Conservation (phyloP, 30 jellyfish, hydroid and myxozoan genomes). For the Nemopilema nomurai region DNA sequence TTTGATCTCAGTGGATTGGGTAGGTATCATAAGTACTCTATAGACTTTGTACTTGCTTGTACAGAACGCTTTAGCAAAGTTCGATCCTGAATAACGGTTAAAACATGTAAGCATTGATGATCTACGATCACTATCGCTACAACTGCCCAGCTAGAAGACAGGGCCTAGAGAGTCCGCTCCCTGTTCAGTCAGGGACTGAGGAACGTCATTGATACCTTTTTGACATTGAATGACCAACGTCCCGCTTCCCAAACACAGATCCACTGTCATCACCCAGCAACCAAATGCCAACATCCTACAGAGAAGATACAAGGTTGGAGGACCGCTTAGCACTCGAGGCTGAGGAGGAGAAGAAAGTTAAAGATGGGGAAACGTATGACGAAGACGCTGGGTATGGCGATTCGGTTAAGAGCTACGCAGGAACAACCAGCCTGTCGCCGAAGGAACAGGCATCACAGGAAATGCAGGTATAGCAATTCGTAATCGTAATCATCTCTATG, state of each 20-base stretch:
- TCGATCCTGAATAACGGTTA: too few relatives aligned
- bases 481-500: too few relatives aligned
- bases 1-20: slow-evolving; percentile 68
- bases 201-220: too few relatives aligned
- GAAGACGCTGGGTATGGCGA: slow-evolving; percentile 75
- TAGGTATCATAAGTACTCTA: background rate
- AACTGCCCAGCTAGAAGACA: too few relatives aligned
- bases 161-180: too few relatives aligned
- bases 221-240: too few relatives aligned
- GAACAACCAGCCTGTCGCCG: slow-evolving; percentile 93
- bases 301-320: slow-evolving; percentile 93
- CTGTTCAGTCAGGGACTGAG: too few relatives aligned
- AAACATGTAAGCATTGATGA: too few relatives aligned
- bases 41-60: too few relatives aligned
- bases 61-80: too few relatives aligned
- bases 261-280: slow-evolving; percentile 47
- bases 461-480: slow-evolving; percentile 92
- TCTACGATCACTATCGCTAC: too few relatives aligned
- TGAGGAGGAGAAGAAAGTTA: slow-evolving; percentile 95
- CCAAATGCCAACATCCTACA: slow-evolving; percentile 61
- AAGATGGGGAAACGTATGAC: slow-evolving; percentile 95
- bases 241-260: background rate
- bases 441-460: slow-evolving; percentile 99
- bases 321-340: slow-evolving; percentile 99
- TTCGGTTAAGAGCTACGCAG: slow-evolving; percentile 59